Percentiles rank a stretch among this genome's conserved stretches.
phyloP scores from a whole-genome alignment of 2,797 vertebrate genomes.

The Sebastes dallii region DNA sequence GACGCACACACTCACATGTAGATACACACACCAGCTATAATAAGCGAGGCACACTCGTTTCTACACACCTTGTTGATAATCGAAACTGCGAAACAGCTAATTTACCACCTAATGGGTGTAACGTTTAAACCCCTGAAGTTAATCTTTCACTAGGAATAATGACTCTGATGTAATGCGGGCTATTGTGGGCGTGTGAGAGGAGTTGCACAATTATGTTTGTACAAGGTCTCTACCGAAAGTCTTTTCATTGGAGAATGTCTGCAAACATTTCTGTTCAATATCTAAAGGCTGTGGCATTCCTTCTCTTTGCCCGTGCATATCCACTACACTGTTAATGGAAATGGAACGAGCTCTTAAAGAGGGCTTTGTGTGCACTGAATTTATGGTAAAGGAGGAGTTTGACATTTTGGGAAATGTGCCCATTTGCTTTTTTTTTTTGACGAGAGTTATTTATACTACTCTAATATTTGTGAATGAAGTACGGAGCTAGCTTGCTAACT shows the following conservation, averaged over 20 bases:
- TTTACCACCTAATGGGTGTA: slow-evolving; percentile 49
- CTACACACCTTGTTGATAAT: slow-evolving; percentile 1
- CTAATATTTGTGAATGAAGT: background rate
- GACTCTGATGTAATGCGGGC: slow-evolving; percentile 51
- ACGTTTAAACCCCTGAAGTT: slow-evolving; percentile 44
- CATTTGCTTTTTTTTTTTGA: background rate
- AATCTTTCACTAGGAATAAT: slow-evolving; percentile 62
- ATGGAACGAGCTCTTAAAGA: slow-evolving; percentile 2
- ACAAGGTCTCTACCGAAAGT: slow-evolving; percentile 29
- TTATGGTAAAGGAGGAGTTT: background rate
- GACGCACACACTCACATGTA: slow-evolving; percentile 3
- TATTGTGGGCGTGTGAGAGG: slow-evolving; percentile 27
- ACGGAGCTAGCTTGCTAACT: background rate
- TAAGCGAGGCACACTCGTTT: background rate
- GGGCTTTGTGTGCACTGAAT: background rate
- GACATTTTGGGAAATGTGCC: background rate
- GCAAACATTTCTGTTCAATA: slow-evolving; percentile 35
- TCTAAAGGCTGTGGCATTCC: slow-evolving; percentile 27
- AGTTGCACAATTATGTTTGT: slow-evolving; percentile 62
- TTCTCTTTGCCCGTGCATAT: background rate
- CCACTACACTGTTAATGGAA: slow-evolving; percentile 2
- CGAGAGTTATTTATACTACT: background rate
- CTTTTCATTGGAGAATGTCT: slow-evolving; percentile 25
- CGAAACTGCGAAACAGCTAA: slow-evolving; percentile 36
- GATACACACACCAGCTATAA: slow-evolving; percentile 7